Conservation (phyloP, 2,113 vertebrate genomes). For the Oenanthe oenanthe region DNA sequence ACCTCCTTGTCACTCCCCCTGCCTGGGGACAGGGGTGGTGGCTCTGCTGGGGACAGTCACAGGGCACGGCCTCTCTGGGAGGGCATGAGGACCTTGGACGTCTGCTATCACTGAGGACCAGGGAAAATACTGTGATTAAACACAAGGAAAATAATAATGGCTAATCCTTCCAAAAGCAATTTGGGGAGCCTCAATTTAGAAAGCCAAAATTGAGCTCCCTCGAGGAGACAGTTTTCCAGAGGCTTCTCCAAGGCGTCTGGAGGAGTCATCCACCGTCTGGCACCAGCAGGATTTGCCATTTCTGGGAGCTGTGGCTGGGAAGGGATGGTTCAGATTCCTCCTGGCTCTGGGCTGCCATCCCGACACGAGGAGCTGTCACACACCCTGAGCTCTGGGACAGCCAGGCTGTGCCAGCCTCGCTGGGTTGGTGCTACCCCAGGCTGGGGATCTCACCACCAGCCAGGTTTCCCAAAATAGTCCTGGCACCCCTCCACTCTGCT, state of each 20-base stretch:
- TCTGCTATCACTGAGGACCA: accelerated
- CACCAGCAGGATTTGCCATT: background rate
- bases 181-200: background rate
- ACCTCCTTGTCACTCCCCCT: background rate
- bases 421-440: accelerated
- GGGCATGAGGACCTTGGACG: accelerated
- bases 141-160: conserved; percentile 11
- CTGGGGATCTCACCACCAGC: accelerated
- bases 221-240: conserved; percentile 40
- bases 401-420: background rate
- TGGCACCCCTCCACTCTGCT: background rate
- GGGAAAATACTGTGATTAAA: background rate
- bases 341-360: background rate
- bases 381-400: background rate
- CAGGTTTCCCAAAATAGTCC: background rate
- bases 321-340: background rate
- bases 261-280: background rate
- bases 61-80: accelerated
- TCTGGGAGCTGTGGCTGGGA: background rate
- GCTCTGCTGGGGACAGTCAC: accelerated
- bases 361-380: accelerated
- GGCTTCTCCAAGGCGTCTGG: conserved; percentile 19
- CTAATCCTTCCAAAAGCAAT: conserved; percentile 17
- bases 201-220: conserved; percentile 29
- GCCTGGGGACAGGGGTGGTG: accelerated